These are phyloP conservation scores for Trochalopteron elliotii DNA, from an alignment of 2,113 vertebrate species.

Conservation along the genomic window DNA sequence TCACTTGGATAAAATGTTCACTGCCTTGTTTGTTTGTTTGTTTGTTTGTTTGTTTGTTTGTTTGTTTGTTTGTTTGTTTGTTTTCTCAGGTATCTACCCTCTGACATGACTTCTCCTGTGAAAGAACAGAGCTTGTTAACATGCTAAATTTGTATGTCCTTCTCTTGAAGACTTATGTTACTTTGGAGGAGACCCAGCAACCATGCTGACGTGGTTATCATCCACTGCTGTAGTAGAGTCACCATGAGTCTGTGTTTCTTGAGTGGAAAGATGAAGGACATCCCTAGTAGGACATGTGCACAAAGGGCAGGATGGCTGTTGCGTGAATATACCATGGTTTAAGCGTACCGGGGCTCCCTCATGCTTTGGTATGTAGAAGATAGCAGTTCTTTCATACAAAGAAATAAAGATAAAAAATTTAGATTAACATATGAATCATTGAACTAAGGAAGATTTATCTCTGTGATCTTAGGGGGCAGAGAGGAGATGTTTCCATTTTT, in stretches of 20 bases:
- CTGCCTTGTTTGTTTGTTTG: background rate
- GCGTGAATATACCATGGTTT: background rate
- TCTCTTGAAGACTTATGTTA: background rate
- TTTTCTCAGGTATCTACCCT: background rate
- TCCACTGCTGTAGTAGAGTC: background rate
- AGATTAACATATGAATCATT: background rate
- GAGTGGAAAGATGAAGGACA: background rate
- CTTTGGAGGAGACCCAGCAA: background rate
- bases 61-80: background rate
- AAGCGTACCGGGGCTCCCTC: background rate
- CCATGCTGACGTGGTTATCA: background rate
- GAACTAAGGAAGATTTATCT: background rate
- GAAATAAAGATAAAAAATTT: background rate
- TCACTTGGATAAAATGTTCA: background rate
- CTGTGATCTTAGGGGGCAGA: constrained; percentile 1
- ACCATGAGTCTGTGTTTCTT: background rate
- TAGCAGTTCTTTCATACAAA: background rate
- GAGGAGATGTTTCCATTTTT: background rate
- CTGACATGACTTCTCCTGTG: background rate
- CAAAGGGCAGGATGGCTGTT: background rate
- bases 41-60: background rate
- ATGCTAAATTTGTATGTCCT: background rate
- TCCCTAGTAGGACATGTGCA: background rate
- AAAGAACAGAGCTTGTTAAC: background rate
- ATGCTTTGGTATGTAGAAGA: constrained; percentile 4